Evolutionary conservation across 2,113 vertebrate genomes (phyloP).

Genomic region (Poecile atricapillus): DNA sequence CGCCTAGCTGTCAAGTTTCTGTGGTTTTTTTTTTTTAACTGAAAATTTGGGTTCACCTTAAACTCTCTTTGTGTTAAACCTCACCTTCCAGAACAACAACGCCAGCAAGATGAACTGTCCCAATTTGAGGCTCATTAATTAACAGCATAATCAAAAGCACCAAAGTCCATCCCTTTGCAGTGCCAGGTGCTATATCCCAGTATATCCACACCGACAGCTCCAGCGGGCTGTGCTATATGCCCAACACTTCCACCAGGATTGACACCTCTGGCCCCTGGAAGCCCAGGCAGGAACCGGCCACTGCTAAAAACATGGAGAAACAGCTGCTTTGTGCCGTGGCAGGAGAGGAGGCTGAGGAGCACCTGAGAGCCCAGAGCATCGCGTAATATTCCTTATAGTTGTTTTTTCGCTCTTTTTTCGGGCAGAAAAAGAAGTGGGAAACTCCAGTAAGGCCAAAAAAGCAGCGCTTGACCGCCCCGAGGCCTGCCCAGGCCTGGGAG

Average conservation of each 20-base stretch:
- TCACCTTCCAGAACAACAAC: not conserved
- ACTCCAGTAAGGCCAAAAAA: too few relatives aligned
- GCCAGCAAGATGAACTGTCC: fast-evolving
- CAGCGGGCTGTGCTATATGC: not conserved
- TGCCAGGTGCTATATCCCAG: not conserved
- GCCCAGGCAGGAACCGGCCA: fast-evolving
- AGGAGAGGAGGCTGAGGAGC: not conserved
- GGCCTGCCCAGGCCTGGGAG: too few relatives aligned
- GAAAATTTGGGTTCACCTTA: not conserved
- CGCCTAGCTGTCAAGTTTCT: not conserved
- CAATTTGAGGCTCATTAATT: not conserved
- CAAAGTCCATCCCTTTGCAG: fast-evolving
- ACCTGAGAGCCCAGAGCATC: not conserved
- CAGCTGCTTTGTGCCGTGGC: fast-evolving
- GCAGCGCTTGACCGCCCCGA: fast-evolving
- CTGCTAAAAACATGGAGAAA: not conserved
- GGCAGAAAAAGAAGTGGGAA: not conserved
- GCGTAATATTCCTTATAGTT: fast-evolving
- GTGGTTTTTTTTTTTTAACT: not conserved
- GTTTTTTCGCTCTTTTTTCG: not conserved
- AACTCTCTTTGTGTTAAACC: not conserved
- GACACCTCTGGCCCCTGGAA: fast-evolving
- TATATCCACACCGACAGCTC: not conserved
- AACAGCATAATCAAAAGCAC: not conserved
- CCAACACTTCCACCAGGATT: fast-evolving